phyloP scores from a whole-genome alignment of 2,888 invertebrate species.

The Acholoe squamosa region DNA sequence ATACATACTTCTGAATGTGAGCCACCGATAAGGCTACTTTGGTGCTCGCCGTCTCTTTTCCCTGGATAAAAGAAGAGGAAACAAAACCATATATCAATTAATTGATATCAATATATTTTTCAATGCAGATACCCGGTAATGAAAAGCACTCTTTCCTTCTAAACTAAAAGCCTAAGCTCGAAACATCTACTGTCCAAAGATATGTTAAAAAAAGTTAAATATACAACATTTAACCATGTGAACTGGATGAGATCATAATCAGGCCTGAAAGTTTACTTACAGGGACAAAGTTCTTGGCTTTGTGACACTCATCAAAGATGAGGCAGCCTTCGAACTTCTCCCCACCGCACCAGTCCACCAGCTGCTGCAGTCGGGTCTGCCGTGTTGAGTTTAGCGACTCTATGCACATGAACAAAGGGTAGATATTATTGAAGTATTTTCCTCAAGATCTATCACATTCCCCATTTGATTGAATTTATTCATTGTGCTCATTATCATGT shows the following conservation, averaged over 20 bases:
- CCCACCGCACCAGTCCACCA: constrained; percentile 82
- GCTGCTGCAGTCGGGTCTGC: constrained; percentile 78
- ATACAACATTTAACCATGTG: too few species aligned
- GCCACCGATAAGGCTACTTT: constrained; percentile 81
- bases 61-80: constrained; percentile 70
- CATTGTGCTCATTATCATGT: neutral
- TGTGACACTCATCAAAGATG: constrained; percentile 82
- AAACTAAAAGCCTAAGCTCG: too few species aligned
- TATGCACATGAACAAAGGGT: constrained; percentile 1
- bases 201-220: too few species aligned
- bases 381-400: constrained; percentile 70
- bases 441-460: too few species aligned
- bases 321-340: constrained; percentile 80
- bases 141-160: too few species aligned
- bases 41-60: constrained; percentile 81
- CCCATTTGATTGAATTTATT: neutral
- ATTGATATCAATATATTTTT: too few species aligned
- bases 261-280: constrained; percentile 72
- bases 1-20: constrained; percentile 77
- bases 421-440: neutral
- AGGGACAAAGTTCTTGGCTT: constrained; percentile 82
- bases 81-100: too few species aligned
- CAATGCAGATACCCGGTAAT: too few species aligned
- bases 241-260: too few species aligned
- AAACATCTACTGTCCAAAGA: too few species aligned